Evolutionary conservation across 2,888 invertebrate species (phyloP).

Genomic region (Rhamphomyia laevipes): DNA sequence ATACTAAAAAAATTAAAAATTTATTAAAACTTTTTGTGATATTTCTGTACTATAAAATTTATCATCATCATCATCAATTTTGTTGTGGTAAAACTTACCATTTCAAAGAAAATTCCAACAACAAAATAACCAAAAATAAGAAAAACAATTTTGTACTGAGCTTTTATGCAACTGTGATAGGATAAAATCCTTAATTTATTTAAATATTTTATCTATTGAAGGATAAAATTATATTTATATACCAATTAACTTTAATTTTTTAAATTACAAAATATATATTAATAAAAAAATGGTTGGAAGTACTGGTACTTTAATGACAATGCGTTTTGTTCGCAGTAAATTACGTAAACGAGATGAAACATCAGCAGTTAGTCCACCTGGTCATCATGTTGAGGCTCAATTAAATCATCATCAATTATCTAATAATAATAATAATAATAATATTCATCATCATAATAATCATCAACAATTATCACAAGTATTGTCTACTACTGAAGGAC

Average conservation of each 20-base stretch:
- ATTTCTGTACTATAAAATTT: too few relatives aligned
- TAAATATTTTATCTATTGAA: constrained; percentile 7
- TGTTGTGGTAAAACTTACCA: too few relatives aligned
- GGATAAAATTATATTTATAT: background rate
- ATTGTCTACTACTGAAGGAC: constrained; percentile 13
- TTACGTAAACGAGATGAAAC: constrained; percentile 75
- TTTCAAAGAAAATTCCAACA: background rate
- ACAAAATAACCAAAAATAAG: background rate
- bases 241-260: background rate
- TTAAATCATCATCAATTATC: constrained; percentile 33
- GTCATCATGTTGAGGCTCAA: constrained; percentile 38
- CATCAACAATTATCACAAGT: constrained; percentile 14
- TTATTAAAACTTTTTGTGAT: background rate
- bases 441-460: constrained; percentile 28
- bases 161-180: background rate
- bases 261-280: constrained; percentile 8
- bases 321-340: constrained; percentile 85
- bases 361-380: constrained; percentile 54
- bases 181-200: constrained; percentile 10
- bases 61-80: too few relatives aligned
- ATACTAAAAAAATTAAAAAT: constrained; percentile 1
- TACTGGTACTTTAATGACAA: constrained; percentile 76
- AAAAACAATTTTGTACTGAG: background rate
- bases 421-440: constrained; percentile 20
- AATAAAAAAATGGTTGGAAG: constrained; percentile 58